Conservation (phyloP, 2,113 vertebrate genomes). For the Odobenus rosmarus region DNA sequence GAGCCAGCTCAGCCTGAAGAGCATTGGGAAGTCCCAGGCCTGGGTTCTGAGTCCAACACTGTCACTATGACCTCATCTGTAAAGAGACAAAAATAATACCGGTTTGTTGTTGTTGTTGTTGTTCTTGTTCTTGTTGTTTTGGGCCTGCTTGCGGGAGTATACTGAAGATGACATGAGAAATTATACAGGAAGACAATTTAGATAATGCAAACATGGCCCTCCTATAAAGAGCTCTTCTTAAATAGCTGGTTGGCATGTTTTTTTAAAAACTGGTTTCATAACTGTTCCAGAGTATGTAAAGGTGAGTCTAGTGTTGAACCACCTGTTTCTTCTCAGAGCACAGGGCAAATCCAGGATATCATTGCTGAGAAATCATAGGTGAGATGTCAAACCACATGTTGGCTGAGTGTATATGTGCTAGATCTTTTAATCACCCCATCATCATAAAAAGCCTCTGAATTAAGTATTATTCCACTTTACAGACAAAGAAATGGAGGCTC, state of each 20-base stretch:
- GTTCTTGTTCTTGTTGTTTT: background rate
- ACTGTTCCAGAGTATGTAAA: background rate
- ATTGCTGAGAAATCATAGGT: background rate
- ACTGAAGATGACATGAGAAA: background rate
- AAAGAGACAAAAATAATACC: background rate
- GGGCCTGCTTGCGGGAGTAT: background rate
- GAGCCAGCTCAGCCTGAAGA: background rate
- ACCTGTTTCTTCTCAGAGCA: background rate
- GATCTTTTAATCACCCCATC: background rate
- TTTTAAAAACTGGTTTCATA: background rate
- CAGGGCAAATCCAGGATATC: background rate
- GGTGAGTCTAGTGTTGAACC: background rate
- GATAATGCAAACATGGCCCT: background rate
- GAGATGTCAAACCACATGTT: background rate
- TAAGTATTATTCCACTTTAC: background rate
- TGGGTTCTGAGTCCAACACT: background rate
- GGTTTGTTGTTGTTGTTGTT: too few species aligned
- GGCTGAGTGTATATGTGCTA: background rate
- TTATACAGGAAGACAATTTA: background rate
- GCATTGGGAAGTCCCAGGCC: background rate
- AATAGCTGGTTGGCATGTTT: background rate
- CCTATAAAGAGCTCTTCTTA: background rate
- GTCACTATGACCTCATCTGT: background rate
- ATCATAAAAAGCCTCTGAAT: background rate
- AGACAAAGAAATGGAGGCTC: background rate